phyloP scores from a whole-genome alignment of 2,797 vertebrate genomes.

The Galago senegalensis region DNA sequence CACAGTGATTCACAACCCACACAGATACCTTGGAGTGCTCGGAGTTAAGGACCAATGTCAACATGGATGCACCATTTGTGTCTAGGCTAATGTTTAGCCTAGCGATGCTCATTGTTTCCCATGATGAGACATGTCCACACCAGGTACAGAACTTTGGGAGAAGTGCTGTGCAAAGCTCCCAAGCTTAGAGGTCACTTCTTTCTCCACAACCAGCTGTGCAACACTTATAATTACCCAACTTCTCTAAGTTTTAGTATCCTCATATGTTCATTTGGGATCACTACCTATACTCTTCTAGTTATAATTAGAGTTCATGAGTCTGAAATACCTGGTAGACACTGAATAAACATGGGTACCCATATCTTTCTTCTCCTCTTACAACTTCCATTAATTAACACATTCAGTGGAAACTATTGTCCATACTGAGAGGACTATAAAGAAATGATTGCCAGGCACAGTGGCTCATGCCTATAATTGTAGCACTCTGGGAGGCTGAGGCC shows the following conservation, averaged over 20 bases:
- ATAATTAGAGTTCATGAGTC: neutral
- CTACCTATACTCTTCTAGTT: neutral
- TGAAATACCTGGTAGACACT: neutral
- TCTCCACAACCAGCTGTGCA: neutral
- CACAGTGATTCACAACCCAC: slow-evolving; percentile 68
- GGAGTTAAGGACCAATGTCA: slow-evolving; percentile 67
- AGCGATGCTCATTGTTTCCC: slow-evolving; percentile 16
- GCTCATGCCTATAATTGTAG: too few species aligned
- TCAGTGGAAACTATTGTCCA: neutral
- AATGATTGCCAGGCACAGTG: too few species aligned
- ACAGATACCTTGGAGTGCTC: slow-evolving; percentile 36
- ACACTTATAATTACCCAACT: neutral
- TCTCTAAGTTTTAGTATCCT: neutral
- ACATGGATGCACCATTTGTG: slow-evolving; percentile 26
- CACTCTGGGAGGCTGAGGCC: too few species aligned
- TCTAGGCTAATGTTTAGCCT: slow-evolving; percentile 64
- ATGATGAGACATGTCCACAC: neutral
- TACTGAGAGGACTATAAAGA: neutral
- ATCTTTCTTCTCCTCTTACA: neutral
- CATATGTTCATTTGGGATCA: neutral
- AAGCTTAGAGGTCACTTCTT: neutral
- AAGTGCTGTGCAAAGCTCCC: neutral
- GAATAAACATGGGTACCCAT: neutral
- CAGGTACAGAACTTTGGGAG: neutral
- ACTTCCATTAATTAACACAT: slow-evolving; percentile 33